Evolutionary conservation across 1,140 invertebrate genomes (phyloP).

Genomic region (Trialeurodes vaporariorum): DNA sequence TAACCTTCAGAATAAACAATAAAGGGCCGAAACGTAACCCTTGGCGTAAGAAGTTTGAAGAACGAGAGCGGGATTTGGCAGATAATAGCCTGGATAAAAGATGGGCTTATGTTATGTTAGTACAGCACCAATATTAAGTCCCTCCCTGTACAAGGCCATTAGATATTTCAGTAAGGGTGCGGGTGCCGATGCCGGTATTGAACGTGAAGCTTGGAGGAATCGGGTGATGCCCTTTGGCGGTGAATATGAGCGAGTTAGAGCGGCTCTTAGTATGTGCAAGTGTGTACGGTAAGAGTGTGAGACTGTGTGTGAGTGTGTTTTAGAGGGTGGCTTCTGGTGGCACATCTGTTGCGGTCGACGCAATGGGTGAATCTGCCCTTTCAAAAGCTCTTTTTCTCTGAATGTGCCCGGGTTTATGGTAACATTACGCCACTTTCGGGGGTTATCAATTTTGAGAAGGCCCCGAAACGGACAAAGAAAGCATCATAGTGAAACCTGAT

Average conservation of each 20-base stretch:
- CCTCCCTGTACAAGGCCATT: background rate
- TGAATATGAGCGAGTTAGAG: background rate
- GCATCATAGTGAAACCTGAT: no score
- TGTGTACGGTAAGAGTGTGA: no score
- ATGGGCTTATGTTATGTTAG: background rate
- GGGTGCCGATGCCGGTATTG: background rate
- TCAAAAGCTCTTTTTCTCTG: no score
- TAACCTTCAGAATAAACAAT: background rate
- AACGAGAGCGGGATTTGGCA: background rate
- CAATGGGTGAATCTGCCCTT: background rate
- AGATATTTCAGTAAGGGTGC: background rate
- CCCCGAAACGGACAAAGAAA: no score
- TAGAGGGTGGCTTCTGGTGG: background rate
- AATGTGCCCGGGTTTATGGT: no score
- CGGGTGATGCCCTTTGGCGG: background rate
- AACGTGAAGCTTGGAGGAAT: no score
- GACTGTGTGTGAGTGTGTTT: no score
- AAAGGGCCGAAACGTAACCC: background rate
- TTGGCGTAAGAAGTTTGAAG: background rate
- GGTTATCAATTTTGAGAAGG: no score
- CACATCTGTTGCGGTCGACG: background rate
- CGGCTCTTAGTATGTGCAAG: no score
- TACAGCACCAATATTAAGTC: background rate
- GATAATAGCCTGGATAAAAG: background rate
- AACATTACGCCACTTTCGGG: no score